phyloP scores from a whole-genome alignment of 2,888 invertebrate genomes.

The Lymantria dispar region DNA sequence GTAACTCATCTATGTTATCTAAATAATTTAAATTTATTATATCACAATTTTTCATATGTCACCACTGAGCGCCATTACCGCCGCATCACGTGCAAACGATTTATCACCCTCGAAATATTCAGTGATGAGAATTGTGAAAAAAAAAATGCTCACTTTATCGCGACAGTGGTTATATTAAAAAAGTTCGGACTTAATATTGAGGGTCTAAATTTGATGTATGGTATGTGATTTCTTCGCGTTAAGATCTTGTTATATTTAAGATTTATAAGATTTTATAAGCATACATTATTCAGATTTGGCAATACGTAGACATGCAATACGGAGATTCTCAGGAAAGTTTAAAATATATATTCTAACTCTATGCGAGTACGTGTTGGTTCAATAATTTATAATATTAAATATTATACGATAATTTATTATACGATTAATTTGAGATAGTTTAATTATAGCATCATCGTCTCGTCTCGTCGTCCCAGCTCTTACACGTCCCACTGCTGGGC shows the following conservation, averaged over 20 bases:
- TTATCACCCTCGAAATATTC: conserved; percentile 46
- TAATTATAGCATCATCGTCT: too few relatives aligned
- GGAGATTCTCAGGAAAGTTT: too few relatives aligned
- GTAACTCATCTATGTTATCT: conserved; percentile 1
- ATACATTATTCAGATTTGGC: too few relatives aligned
- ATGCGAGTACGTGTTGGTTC: too few relatives aligned
- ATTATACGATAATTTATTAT: too few relatives aligned
- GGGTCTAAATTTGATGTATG: conserved; percentile 5
- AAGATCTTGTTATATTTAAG: background rate
- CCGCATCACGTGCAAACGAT: conserved; percentile 49
- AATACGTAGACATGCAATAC: too few relatives aligned
- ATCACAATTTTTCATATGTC: conserved; percentile 51
- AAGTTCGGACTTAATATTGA: conserved; percentile 32
- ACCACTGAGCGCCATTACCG: conserved; percentile 35
- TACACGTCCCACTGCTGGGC: too few relatives aligned
- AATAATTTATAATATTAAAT: too few relatives aligned
- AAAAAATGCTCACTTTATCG: conserved; percentile 5
- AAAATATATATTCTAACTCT: too few relatives aligned
- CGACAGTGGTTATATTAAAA: conserved; percentile 27
- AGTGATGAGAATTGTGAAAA: conserved; percentile 31
- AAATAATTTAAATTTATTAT: conserved; percentile 38
- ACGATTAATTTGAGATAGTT: too few relatives aligned
- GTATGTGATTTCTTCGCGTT: background rate
- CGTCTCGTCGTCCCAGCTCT: too few relatives aligned
- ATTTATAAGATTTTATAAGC: too few relatives aligned